These are phyloP conservation scores for Porites australiensis DNA, from an alignment of 64 coral and sea anemone genomes.

Conservation along the genomic window DNA sequence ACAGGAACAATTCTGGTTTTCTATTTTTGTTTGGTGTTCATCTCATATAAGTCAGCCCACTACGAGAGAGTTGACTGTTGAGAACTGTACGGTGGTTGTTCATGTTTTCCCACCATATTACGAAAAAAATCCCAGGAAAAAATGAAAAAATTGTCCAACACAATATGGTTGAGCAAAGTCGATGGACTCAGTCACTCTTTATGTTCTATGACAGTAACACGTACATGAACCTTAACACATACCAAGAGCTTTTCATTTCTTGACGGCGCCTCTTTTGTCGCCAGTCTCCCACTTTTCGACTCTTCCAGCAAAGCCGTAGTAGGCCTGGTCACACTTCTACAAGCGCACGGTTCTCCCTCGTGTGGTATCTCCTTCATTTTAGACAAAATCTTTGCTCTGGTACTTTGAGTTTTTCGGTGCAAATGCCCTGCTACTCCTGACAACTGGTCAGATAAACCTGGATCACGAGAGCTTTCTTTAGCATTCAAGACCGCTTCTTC, in stretches of 20 bases:
- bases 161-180: too few relatives aligned
- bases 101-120: too few relatives aligned
- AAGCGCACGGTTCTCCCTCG: constrained; percentile 53
- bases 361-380: constrained; percentile 54
- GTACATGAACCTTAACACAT: neutral
- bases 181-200: too few relatives aligned
- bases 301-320: constrained; percentile 39
- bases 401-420: constrained; percentile 1
- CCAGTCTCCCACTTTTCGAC: neutral
- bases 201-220: too few relatives aligned
- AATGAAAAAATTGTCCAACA: too few relatives aligned
- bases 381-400: constrained; percentile 48
- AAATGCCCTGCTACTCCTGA: neutral
- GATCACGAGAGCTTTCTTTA: neutral
- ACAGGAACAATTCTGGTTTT: too few relatives aligned
- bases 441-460: neutral
- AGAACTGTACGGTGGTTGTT: too few relatives aligned
- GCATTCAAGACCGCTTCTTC: constrained; percentile 13
- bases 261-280: constrained; percentile 1
- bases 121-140: too few relatives aligned
- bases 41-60: too few relatives aligned
- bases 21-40: too few relatives aligned
- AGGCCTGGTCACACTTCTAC: constrained; percentile 63
- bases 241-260: constrained; percentile 56
- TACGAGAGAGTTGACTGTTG: too few relatives aligned